A percentile compares a stretch with the other conserved stretches of the same genome.
Conservation (phyloP, 1,140 invertebrate species). For the Oppia nitens region DNA sequence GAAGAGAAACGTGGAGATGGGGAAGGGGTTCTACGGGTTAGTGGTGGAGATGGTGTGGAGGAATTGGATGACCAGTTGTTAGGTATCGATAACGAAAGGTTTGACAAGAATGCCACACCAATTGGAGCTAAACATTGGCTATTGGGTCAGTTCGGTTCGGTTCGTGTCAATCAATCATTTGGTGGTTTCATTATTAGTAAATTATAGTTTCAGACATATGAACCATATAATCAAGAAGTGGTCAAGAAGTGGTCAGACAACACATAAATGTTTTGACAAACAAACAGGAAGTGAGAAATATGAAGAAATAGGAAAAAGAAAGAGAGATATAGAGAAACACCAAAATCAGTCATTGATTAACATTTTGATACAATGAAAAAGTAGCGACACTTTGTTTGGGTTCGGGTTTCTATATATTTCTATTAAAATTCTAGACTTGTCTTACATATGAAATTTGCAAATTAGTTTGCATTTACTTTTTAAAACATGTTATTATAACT, state of each 20-base stretch:
- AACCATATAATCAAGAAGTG: neutral
- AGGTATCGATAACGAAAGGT: neutral
- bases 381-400: no score
- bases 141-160: neutral
- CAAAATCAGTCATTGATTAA: neutral
- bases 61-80: neutral
- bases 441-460: no score
- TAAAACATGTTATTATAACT: no score
- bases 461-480: no score
- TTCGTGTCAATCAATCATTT: neutral
- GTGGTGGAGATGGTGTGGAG: slow-evolving; percentile 3
- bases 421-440: no score
- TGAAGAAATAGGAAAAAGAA: neutral
- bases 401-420: no score
- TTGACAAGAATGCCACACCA: neutral
- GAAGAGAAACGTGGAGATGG: slow-evolving; percentile 3
- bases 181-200: neutral
- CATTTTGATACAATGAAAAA: no score
- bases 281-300: neutral
- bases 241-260: no score
- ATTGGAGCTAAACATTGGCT: neutral
- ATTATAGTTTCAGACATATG: neutral
- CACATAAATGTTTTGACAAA: no score
- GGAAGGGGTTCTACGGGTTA: neutral
- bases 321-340: slow-evolving; percentile 14